Conservation (phyloP, 2,888 invertebrate genomes). For the Agrochola litura region DNA sequence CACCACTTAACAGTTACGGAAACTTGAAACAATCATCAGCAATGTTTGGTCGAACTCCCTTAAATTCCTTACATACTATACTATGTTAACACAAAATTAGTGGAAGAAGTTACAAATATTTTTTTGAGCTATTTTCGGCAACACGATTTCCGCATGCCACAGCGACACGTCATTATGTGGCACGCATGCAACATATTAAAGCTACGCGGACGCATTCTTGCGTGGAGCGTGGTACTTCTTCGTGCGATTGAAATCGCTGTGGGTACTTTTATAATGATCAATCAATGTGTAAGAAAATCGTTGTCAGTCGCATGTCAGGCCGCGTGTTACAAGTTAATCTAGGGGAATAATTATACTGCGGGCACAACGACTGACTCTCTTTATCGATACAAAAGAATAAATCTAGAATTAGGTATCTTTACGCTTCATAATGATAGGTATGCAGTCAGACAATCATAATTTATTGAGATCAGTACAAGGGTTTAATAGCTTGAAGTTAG, state of each 20-base stretch:
- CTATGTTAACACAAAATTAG: constrained; percentile 29
- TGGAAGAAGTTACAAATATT: constrained; percentile 36
- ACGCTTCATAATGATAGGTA: neutral
- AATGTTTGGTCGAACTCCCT: constrained; percentile 10
- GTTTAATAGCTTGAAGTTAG: neutral
- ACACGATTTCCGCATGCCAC: constrained; percentile 60
- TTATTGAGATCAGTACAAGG: neutral
- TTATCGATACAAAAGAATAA: neutral
- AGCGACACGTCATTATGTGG: constrained; percentile 39
- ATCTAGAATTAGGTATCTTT: neutral
- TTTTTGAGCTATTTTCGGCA: constrained; percentile 58
- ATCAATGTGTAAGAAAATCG: constrained; percentile 36
- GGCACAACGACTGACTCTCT: constrained; percentile 2
- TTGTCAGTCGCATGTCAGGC: constrained; percentile 23
- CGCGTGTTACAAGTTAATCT: constrained; percentile 12
- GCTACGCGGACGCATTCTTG: constrained; percentile 54
- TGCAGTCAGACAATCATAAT: neutral
- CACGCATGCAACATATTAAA: constrained; percentile 55
- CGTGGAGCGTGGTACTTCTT: constrained; percentile 58
- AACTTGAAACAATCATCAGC: neutral
- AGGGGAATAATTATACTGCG: neutral
- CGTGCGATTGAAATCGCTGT: constrained; percentile 39
- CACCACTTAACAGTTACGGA: constrained; percentile 4
- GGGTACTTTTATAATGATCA: constrained; percentile 26
- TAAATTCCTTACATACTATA: constrained; percentile 33